phyloP scores from a whole-genome alignment of 1,140 invertebrate genomes.

The Drosophila tropicalis region DNA sequence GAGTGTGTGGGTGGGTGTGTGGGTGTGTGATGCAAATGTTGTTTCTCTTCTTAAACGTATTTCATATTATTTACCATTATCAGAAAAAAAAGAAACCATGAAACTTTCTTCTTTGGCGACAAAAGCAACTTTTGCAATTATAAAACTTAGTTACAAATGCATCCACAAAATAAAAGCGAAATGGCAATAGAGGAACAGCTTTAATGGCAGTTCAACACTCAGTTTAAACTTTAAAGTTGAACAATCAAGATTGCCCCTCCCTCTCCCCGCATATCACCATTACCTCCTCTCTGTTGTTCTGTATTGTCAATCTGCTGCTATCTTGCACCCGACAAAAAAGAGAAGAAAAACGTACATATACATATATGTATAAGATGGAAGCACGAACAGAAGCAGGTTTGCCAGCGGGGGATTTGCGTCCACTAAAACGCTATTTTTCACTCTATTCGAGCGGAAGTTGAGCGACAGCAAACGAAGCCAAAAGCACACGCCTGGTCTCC shows the following conservation, averaged over 20 bases:
- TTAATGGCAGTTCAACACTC: constrained; percentile 40
- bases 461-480: constrained; percentile 61
- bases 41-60: neutral
- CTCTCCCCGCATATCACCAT: constrained; percentile 9
- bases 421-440: constrained; percentile 80
- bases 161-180: constrained; percentile 46
- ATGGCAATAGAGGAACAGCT: constrained; percentile 4
- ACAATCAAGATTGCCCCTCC: constrained; percentile 48
- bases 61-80: constrained; percentile 30
- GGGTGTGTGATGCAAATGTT: constrained; percentile 44
- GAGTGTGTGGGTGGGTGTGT: constrained; percentile 14
- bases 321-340: constrained; percentile 20
- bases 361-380: neutral
- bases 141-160: constrained; percentile 56
- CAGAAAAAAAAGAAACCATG: neutral
- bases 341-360: neutral
- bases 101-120: constrained; percentile 29
- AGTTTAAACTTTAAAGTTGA: constrained; percentile 43
- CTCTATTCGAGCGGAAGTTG: constrained; percentile 78
- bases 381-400: constrained; percentile 23
- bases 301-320: constrained; percentile 58
- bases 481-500: constrained; percentile 22
- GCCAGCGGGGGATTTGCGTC: constrained; percentile 45
- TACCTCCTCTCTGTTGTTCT: constrained; percentile 17
- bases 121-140: constrained; percentile 70